These are phyloP conservation scores for Drosophila falleni DNA, from an alignment of 2,888 invertebrate species.

Conservation along the genomic window DNA sequence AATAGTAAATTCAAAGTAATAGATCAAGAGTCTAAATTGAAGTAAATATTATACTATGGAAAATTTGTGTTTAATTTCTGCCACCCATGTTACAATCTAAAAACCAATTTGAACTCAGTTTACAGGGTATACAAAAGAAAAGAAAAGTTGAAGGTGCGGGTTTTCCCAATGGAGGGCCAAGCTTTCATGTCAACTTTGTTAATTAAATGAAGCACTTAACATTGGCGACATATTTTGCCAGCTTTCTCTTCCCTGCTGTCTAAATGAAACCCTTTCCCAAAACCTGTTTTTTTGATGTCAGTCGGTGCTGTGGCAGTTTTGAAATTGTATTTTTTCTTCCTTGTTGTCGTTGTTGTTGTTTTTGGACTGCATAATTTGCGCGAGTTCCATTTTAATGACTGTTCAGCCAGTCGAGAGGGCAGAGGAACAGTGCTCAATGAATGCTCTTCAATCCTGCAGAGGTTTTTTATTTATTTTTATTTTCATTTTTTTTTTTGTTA, in stretches of 20 bases:
- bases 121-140: slow-evolving; percentile 25
- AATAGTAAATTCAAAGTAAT: no score
- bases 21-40: no score
- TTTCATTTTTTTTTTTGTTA: slow-evolving; percentile 1
- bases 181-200: slow-evolving; percentile 79
- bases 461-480: neutral
- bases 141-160: slow-evolving; percentile 43
- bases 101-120: neutral
- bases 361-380: slow-evolving; percentile 61
- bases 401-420: slow-evolving; percentile 26
- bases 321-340: slow-evolving; percentile 15
- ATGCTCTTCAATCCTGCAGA: neutral
- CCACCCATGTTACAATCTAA: neutral
- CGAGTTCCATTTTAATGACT: slow-evolving; percentile 70
- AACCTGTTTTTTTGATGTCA: slow-evolving; percentile 21
- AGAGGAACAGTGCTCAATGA: slow-evolving; percentile 4
- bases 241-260: neutral
- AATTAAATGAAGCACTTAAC: slow-evolving; percentile 81
- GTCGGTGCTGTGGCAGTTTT: slow-evolving; percentile 26
- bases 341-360: slow-evolving; percentile 14
- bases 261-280: slow-evolving; percentile 6
- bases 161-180: slow-evolving; percentile 41
- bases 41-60: no score
- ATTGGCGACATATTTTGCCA: slow-evolving; percentile 69
- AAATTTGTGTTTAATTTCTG: no score